Percentiles rank a stretch among this genome's conserved stretches.
These are phyloP conservation scores for Crotalus helleri DNA, from an alignment of 2,113 vertebrate species.

Conservation along the genomic window DNA sequence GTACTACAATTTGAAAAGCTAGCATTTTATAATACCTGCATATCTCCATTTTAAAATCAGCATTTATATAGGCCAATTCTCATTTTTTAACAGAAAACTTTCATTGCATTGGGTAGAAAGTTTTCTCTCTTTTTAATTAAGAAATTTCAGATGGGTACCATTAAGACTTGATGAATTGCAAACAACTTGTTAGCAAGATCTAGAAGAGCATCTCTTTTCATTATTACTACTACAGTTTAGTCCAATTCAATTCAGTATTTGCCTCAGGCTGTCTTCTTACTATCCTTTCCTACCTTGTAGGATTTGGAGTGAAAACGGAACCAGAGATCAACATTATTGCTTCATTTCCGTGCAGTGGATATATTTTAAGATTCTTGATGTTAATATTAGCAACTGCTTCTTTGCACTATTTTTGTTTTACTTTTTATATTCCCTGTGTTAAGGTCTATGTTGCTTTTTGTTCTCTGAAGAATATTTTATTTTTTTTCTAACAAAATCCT, in stretches of 20 bases:
- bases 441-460: background rate
- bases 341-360: background rate
- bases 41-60: background rate
- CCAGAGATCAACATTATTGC: background rate
- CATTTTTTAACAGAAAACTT: background rate
- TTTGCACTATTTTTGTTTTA: background rate
- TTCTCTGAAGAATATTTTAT: background rate
- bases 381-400: background rate
- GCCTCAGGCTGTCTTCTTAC: background rate
- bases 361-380: background rate
- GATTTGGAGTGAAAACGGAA: background rate
- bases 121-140: background rate
- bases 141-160: background rate
- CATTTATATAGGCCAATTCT: background rate
- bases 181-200: background rate
- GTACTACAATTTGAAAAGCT: background rate
- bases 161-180: background rate
- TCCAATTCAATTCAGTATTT: background rate
- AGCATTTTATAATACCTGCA: background rate
- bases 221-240: background rate
- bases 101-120: background rate
- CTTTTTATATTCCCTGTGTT: background rate
- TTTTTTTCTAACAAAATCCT: background rate
- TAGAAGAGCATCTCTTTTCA: background rate
- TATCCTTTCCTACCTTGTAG: background rate